Percentiles rank a stretch among this genome's conserved stretches.
phyloP scores from a whole-genome alignment of 2,113 vertebrate genomes.

The Mesembrinibis cayennensis region DNA sequence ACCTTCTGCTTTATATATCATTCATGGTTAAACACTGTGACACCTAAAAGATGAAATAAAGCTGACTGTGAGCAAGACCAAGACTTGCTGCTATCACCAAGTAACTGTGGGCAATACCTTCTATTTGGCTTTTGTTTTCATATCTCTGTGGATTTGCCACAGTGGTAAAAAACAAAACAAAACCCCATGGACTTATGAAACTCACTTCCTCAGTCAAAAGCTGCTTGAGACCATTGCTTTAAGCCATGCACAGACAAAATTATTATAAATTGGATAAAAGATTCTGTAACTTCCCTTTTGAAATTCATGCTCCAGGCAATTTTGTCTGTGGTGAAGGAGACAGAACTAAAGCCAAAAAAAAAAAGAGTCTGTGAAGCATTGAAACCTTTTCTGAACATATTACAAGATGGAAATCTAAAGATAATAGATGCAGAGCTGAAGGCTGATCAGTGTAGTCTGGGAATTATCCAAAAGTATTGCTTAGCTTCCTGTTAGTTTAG shows the following conservation, averaged over 20 bases:
- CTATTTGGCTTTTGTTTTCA: conserved; percentile 1
- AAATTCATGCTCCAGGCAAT: conserved; percentile 30
- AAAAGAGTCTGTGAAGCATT: neutral
- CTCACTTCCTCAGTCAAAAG: neutral
- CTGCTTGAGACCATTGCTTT: neutral
- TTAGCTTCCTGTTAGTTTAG: neutral
- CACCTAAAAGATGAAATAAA: neutral
- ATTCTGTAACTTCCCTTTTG: neutral
- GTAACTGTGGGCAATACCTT: neutral
- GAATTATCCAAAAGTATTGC: neutral
- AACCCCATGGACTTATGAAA: neutral
- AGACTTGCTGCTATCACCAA: neutral
- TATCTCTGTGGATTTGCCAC: neutral
- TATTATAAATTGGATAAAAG: conserved; percentile 11
- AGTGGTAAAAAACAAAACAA: neutral
- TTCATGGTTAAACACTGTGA: neutral
- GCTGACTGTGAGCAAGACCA: neutral
- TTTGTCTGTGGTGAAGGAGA: neutral
- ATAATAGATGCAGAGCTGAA: conserved; percentile 26
- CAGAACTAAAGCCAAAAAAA: neutral
- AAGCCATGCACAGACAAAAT: neutral
- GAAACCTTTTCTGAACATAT: neutral
- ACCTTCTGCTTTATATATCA: neutral
- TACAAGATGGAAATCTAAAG: neutral
- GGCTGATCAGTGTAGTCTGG: neutral